Base-by-base conservation (phyloP, 2,888 invertebrate genomes). In the Gasteruption jaculator region DNA sequence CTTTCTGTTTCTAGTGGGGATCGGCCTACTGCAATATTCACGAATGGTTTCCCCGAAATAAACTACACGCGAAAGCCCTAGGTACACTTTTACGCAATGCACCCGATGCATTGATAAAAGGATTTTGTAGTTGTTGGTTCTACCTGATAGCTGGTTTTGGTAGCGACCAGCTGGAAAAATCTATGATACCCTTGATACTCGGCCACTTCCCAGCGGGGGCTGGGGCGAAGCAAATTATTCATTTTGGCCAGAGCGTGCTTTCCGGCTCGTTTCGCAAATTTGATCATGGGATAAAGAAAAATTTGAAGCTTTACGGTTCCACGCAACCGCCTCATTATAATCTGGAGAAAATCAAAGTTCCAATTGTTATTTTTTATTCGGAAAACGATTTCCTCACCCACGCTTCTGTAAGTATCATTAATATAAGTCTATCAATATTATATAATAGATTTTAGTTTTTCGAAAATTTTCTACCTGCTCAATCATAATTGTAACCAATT, bases 371-470 rank as follows among this genome's bases (percentile, higher is more conserved):
- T 12, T 74, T 81, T 33, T 80, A 81, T 46, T 81, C 82, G 5
- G 74, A 76, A 45, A 80, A 80, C 52, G 85, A 85, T 58, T 76
- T 75, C 61, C 64, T 83, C 4, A 78, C 80, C 18, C 75, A 68
- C 51, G 58, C 60, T n/a, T 45, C 45, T 25, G 63, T 63, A 51
- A 55, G 54, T 52, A 26, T 22, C 16, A 32, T 12, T 20, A n/a
- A n/a, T n/a, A n/a, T n/a, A n/a, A n/a, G n/a, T n/a, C n/a, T n/a
- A n/a, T n/a, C n/a, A n/a, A n/a, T n/a, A n/a, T n/a, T n/a, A n/a
- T n/a, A n/a, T n/a, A n/a, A n/a, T n/a, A n/a, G n/a, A n/a, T n/a
- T n/a, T n/a, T n/a, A n/a, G 18, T 12, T 15, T 37, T 3, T 12
- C 26, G 6, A 6, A 22, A 20, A 11, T 5, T 27, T 12, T 37